phyloP scores from a whole-genome alignment of 2,888 invertebrate species.

The Drosophila atroscutellata region DNA sequence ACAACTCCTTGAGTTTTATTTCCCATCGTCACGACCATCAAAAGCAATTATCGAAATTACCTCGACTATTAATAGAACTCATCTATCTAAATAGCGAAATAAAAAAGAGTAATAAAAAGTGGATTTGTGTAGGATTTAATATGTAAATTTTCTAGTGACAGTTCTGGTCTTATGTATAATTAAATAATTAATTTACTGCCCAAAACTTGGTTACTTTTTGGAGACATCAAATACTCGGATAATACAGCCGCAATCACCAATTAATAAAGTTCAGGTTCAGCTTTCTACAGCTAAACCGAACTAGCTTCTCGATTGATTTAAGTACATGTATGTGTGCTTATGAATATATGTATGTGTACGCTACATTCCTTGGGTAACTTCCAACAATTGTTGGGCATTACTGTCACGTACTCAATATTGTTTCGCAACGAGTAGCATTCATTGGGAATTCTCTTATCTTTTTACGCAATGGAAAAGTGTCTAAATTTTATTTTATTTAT shows the following conservation, averaged over 20 bases:
- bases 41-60: neutral
- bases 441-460: neutral
- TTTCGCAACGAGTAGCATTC: neutral
- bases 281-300: neutral
- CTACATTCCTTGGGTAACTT: neutral
- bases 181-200: neutral
- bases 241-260: too few relatives aligned
- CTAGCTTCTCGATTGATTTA: neutral
- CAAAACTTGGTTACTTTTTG: too few relatives aligned
- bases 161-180: neutral
- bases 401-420: slow-evolving; percentile 12
- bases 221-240: neutral
- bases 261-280: neutral
- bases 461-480: neutral
- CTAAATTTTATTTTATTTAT: neutral
- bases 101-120: neutral
- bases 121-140: neutral
- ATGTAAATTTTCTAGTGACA: neutral
- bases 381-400: neutral
- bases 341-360: neutral
- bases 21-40: neutral
- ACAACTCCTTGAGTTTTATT: neutral
- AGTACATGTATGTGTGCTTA: neutral
- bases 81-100: neutral
- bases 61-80: neutral